Evolutionary conservation across 1,140 invertebrate species (phyloP), one percentile per base, ranked within the genome.

Genomic region (Lasioglossum albipes): DNA sequence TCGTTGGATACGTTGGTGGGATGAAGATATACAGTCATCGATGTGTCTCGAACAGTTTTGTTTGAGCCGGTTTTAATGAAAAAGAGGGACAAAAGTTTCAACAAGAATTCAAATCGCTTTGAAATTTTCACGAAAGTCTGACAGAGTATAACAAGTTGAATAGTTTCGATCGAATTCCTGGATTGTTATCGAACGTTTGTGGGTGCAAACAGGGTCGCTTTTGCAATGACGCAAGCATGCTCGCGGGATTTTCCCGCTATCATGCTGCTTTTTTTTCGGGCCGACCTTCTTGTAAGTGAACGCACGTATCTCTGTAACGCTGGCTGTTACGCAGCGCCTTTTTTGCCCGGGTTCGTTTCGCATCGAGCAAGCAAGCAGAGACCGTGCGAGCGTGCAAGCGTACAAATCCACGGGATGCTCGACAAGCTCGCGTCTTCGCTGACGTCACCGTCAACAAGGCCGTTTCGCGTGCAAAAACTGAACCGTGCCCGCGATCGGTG

Each of bases 221-320:
- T 27, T 45, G 45, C n/a, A 18, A 36, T 81, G 74, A 74, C 41
- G 70, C n/a, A 61, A 82, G 16, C 66, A 65, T 79, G 77, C 81
- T 84, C 72, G 71, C 67, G 72, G 76, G 84, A 85, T 88, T 85
- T 89, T 83, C 61, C 77, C 88, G 85, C 81, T 36, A 54, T 65
- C 18, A 27, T 71, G 54, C 2, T 49, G n/a, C 49, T 62, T 59
- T 71, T 86, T 90, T 88, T 84, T 18, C 83, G 74, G 68, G 70
- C n/a, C 81, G 80, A 84, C 76, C 85, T 90, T 86, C 70, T 84
- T 81, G 81, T 84, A 82, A 85, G 80, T 84, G 82, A 82, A 81
- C 86, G 84, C 85, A 87, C 84, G 87, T 87, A 87, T 84, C 83
- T 84, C 78, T 84, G 82, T 89, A 89, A 87, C 87, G 85, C 80